Evolutionary conservation across 92 coral and sea anemone genomes (phyloP), one percentile per base, ranked within the genome.

Genomic region (Paragorgia papillata): DNA sequence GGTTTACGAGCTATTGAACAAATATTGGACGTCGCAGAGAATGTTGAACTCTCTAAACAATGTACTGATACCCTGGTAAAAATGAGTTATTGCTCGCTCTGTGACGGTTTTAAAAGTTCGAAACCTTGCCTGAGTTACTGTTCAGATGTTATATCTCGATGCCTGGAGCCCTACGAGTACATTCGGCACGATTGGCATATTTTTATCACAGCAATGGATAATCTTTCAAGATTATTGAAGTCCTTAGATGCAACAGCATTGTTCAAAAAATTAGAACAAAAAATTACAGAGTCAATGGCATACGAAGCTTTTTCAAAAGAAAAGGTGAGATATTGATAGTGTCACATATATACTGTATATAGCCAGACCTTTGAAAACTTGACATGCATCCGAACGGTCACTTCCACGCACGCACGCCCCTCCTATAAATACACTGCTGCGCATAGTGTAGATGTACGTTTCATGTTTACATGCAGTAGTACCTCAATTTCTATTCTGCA

Each of bases 41-140:
- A 79, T 50, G 84, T 91, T 1, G 77, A 87, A 39, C 86, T 95
- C 55, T 85, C 95, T 28, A 67, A 76, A 30, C 92, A 92, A 31
- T 95, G 99, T 80, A 79, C 68, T 27, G 66, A 81, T 24, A 76
- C 83, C 35, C 81, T 95, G 35, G 49, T 91, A 49, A 84, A 85
- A 80, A 91, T 95, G 99, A 85, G 61, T 28, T 88, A 83, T 27
- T 95, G 99, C 76, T 80, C 99, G 18, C 33, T 80, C 44, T 95
- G 99, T 51, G 79, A 89, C 60, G 99, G 97, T 33, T 77, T 79
- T 33, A 63, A 32, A 20, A 62, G 44, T 30, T 78, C 89, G 22
- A 95, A 91, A 69, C 99, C 99, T 0, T 95, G 99, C 53, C 63
- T 80, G 48, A 67, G 65, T 9, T 91, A 80, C 78, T 95, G 99